Evolutionary conservation across 2,113 vertebrate species (phyloP).

Genomic region (Dermatemys mawii): DNA sequence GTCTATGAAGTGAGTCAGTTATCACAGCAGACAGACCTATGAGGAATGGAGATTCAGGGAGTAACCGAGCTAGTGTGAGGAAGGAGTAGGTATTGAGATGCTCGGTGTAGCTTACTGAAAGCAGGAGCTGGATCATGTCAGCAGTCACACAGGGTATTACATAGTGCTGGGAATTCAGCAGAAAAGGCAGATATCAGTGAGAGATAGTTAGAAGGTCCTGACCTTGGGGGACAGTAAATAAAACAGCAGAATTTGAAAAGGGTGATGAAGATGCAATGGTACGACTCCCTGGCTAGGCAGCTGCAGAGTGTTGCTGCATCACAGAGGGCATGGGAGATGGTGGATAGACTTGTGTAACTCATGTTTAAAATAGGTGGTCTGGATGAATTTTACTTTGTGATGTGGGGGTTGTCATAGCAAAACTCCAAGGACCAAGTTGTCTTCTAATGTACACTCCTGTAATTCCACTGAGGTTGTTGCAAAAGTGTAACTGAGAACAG

Average conservation of each 20-base stretch:
- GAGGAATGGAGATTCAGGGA: background rate
- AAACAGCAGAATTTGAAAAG: background rate
- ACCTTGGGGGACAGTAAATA: background rate
- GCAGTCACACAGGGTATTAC: background rate
- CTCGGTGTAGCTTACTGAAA: background rate
- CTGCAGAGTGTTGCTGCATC: background rate
- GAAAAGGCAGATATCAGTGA: background rate
- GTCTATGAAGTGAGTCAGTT: background rate
- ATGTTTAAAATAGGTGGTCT: background rate
- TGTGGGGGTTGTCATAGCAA: background rate
- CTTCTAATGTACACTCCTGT: background rate
- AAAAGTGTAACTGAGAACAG: background rate
- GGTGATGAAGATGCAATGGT: background rate
- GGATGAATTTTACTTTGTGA: background rate
- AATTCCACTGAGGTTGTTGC: background rate
- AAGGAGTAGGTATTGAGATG: no score
- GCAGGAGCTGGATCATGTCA: background rate
- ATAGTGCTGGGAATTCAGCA: background rate
- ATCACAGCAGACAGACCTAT: background rate
- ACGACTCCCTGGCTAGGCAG: background rate
- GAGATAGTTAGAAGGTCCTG: accelerated
- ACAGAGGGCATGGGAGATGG: background rate
- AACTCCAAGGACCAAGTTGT: background rate
- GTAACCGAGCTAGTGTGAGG: background rate
- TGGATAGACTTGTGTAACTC: background rate